Conservation (phyloP, 2,797 vertebrate genomes). For the Phoxinus dragarum region DNA sequence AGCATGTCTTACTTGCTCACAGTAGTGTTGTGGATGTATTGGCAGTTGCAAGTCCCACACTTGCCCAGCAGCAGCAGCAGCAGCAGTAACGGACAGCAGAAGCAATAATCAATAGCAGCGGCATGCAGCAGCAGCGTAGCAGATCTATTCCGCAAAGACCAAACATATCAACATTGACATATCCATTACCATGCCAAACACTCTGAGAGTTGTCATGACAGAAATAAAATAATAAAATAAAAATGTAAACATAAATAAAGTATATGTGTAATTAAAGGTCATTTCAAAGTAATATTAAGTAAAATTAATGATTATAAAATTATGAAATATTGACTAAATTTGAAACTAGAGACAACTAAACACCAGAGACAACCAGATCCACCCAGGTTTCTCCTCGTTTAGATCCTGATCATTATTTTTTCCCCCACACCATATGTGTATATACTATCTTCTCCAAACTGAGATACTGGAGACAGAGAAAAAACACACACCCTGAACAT, state of each 20-base stretch:
- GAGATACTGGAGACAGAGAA: conserved; percentile 28
- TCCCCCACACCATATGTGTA: conserved; percentile 66
- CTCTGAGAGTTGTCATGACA: too few species aligned
- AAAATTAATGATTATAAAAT: not conserved
- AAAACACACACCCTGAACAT: conserved; percentile 37
- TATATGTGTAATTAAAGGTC: not conserved
- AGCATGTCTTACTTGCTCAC: too few species aligned
- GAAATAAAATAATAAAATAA: not conserved
- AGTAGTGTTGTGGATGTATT: too few species aligned
- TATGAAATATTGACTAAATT: not conserved
- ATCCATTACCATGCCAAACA: too few species aligned
- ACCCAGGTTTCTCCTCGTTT: conserved; percentile 80
- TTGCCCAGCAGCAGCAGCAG: too few species aligned
- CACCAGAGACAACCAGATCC: conserved; percentile 77
- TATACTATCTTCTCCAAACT: conserved; percentile 17
- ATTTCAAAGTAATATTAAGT: not conserved
- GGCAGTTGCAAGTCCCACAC: too few species aligned
- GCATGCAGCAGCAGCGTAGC: too few species aligned
- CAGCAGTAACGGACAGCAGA: too few species aligned
- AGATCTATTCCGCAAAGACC: too few species aligned
- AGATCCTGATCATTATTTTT: conserved; percentile 82
- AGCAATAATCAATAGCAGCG: too few species aligned
- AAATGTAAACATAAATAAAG: not conserved
- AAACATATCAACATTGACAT: too few species aligned
- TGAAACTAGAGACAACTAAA: not conserved